A percentile compares a stretch with the other conserved stretches of the same genome.
These are phyloP conservation scores for Gouania willdenowi DNA, from an alignment of 2,797 vertebrate species.

Conservation along the genomic window DNA sequence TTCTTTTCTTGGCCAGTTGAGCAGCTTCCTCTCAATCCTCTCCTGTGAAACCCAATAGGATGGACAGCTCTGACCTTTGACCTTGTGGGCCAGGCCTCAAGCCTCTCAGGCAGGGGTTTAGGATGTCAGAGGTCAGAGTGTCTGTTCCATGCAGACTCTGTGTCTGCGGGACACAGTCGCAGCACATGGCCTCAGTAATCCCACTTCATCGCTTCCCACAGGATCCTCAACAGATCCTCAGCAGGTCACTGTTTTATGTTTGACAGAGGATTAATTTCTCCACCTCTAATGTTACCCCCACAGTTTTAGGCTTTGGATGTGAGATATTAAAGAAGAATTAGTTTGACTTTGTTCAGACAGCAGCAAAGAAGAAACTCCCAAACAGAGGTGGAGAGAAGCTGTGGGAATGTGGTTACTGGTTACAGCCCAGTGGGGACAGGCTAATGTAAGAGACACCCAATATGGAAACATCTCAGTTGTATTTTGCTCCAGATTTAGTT, in stretches of 20 bases:
- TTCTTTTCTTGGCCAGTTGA: slow-evolving; percentile 11
- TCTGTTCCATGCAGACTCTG: slow-evolving; percentile 69
- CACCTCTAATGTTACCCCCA: slow-evolving; percentile 32
- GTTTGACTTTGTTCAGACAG: slow-evolving; percentile 6
- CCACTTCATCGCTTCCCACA: slow-evolving; percentile 64
- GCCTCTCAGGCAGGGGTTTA: slow-evolving; percentile 49
- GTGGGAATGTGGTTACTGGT: slow-evolving; percentile 27
- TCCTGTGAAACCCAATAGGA: slow-evolving; percentile 68
- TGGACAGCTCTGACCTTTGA: slow-evolving; percentile 65
- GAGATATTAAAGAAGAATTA: slow-evolving; percentile 5
- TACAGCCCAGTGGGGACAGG: slow-evolving; percentile 6
- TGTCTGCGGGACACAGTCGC: slow-evolving; percentile 64
- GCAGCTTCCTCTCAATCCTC: slow-evolving; percentile 49
- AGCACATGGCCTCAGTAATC: slow-evolving; percentile 65
- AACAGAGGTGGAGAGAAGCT: slow-evolving; percentile 7
- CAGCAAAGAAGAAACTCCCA: slow-evolving; percentile 5
- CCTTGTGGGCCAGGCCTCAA: slow-evolving; percentile 52
- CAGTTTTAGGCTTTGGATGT: slow-evolving; percentile 13
- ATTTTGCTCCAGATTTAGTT: slow-evolving; percentile 37
- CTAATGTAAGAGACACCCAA: slow-evolving; percentile 11
- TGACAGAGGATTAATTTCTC: slow-evolving; percentile 48
- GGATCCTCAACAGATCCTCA: slow-evolving; percentile 34
- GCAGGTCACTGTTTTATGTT: slow-evolving; percentile 37
- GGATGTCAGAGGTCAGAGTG: slow-evolving; percentile 58
- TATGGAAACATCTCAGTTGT: slow-evolving; percentile 21